Percentiles rank a stretch among this genome's conserved stretches.
phyloP scores from a whole-genome alignment of 2,888 invertebrate genomes.

The Drepanosiphum platanoidis region DNA sequence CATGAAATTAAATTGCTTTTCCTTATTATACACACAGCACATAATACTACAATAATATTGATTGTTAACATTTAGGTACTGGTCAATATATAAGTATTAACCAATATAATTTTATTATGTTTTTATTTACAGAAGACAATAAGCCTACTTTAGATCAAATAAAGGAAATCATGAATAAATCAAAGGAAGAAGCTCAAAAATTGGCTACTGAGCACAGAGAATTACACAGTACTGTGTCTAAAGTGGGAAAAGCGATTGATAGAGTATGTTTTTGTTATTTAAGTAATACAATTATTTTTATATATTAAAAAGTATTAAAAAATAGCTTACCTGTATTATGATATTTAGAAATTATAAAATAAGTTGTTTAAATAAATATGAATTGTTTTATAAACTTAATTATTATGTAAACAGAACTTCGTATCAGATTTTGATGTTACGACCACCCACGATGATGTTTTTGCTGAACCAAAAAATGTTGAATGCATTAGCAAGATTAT shows the following conservation, averaged over 20 bases:
- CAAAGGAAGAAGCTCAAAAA: slow-evolving; percentile 82
- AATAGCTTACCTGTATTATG: background rate
- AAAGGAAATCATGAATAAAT: slow-evolving; percentile 2
- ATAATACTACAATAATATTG: too few relatives aligned
- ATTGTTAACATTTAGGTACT: too few relatives aligned
- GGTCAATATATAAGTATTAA: background rate
- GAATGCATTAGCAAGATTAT: slow-evolving; percentile 86
- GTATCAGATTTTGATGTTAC: slow-evolving; percentile 90
- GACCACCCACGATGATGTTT: slow-evolving; percentile 83
- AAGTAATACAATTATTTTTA: background rate
- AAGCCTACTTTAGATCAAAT: background rate
- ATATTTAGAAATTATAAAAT: background rate
- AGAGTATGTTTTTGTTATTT: slow-evolving; percentile 69
- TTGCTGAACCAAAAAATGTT: slow-evolving; percentile 76
- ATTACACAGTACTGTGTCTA: slow-evolving; percentile 83
- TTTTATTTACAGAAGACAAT: slow-evolving; percentile 5
- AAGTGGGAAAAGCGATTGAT: slow-evolving; percentile 97
- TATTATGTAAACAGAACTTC: slow-evolving; percentile 82
- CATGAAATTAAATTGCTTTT: too few relatives aligned
- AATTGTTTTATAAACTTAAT: slow-evolving; percentile 24
- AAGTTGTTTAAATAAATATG: background rate
- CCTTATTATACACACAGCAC: too few relatives aligned
- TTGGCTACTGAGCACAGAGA: slow-evolving; percentile 86
- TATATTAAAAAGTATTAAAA: background rate
- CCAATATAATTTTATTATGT: background rate